A percentile compares a stretch with the other conserved stretches of the same genome.
Evolutionary conservation across 2,113 vertebrate species (phyloP).

Genomic region (Lampris incognitus): DNA sequence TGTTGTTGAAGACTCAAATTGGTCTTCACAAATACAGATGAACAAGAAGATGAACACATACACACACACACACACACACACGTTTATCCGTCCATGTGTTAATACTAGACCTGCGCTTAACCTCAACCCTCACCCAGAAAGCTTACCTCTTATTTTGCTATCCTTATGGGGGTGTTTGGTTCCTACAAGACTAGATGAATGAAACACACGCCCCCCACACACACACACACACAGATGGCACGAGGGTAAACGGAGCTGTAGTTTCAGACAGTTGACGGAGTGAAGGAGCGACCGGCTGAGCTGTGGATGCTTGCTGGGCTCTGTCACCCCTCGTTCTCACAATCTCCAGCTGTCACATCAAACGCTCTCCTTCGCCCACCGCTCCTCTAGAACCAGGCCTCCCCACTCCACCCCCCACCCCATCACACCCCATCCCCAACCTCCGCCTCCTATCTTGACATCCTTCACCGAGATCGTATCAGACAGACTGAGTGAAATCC

Average conservation of each 20-base stretch:
- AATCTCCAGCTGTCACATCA: constrained; percentile 85
- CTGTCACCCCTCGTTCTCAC: constrained; percentile 81
- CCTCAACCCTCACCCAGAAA: too few relatives aligned
- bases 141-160: too few relatives aligned
- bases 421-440: constrained; percentile 15
- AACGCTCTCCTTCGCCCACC: constrained; percentile 64
- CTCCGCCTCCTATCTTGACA: background rate
- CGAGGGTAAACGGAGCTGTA: constrained; percentile 68
- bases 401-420: constrained; percentile 29
- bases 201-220: constrained; percentile 26
- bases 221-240: constrained; percentile 67
- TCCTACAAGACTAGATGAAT: too few relatives aligned
- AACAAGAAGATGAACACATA: too few relatives aligned
- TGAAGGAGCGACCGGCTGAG: constrained; percentile 74
- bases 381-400: constrained; percentile 45
- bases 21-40: too few relatives aligned
- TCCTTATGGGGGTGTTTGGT: too few relatives aligned
- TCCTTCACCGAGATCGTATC: constrained; percentile 36
- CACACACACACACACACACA: too few relatives aligned
- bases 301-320: constrained; percentile 61
- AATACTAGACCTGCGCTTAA: too few relatives aligned
- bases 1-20: too few relatives aligned
- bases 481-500: constrained; percentile 27
- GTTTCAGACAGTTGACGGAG: constrained; percentile 67
- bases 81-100: too few relatives aligned